Evolutionary conservation across 2,888 invertebrate genomes (phyloP).

Genomic region (Ecliptopera silaceata): DNA sequence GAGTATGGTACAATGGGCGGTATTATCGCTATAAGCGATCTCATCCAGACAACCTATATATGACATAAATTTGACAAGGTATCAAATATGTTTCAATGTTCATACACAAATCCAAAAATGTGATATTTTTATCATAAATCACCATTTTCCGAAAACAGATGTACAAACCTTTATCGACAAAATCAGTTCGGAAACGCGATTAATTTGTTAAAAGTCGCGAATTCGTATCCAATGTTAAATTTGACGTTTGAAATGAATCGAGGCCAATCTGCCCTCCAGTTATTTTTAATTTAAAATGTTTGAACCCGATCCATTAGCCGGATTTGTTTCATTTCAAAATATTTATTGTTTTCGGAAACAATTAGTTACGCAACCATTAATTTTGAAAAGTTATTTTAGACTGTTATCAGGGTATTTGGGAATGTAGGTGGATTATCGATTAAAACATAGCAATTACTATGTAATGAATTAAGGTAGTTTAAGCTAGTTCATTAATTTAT

Average conservation of each 20-base stretch:
- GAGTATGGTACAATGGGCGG: too few species aligned
- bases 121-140: too few species aligned
- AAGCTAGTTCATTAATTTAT: too few species aligned
- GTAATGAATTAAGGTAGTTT: too few species aligned
- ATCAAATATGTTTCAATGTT: too few species aligned
- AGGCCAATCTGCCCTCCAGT: conserved; percentile 29
- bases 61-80: too few species aligned
- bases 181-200: background rate
- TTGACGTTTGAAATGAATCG: conserved; percentile 27
- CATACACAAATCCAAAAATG: too few species aligned
- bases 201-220: conserved; percentile 2
- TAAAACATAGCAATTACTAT: background rate
- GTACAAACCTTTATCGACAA: background rate
- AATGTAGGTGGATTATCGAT: background rate
- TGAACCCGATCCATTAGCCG: conserved; percentile 45
- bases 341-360: conserved; percentile 35
- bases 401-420: background rate
- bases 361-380: conserved; percentile 21
- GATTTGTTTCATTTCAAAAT: conserved; percentile 39
- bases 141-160: background rate
- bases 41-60: too few species aligned
- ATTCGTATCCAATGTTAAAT: conserved; percentile 9
- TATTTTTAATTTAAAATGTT: conserved; percentile 60
- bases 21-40: too few species aligned
- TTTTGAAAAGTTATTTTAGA: conserved; percentile 9